Evolutionary conservation across 2,888 invertebrate species (phyloP).

Genomic region (Noctuana brunneofusca): DNA sequence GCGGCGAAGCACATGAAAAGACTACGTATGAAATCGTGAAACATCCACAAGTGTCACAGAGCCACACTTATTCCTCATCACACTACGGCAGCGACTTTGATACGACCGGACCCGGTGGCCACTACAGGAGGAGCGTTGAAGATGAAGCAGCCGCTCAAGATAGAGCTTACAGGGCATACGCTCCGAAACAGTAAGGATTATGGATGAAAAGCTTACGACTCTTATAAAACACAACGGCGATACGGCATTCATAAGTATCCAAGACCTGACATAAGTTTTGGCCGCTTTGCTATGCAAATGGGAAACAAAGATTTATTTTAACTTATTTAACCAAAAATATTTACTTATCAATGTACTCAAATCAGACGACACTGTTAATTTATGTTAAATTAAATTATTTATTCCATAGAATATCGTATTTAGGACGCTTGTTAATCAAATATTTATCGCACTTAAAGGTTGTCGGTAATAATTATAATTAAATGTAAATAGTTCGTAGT

Average conservation of each 20-base stretch:
- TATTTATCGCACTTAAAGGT: constrained; percentile 42
- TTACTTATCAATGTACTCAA: constrained; percentile 24
- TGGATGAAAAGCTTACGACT: constrained; percentile 62
- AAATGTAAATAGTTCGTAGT: constrained; percentile 41
- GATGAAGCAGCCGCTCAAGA: constrained; percentile 85
- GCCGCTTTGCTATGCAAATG: constrained; percentile 52
- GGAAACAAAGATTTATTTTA: constrained; percentile 49
- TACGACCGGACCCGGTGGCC: constrained; percentile 81
- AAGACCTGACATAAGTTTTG: constrained; percentile 47
- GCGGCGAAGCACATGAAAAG: constrained; percentile 87
- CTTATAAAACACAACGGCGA: constrained; percentile 64
- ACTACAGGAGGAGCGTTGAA: constrained; percentile 83
- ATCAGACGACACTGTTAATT: constrained; percentile 50
- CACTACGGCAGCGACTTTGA: constrained; percentile 86
- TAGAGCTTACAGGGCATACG: constrained; percentile 84
- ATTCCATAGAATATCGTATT: constrained; percentile 41
- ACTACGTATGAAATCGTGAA: constrained; percentile 94
- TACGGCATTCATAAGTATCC: constrained; percentile 49
- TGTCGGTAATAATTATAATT: constrained; percentile 33
- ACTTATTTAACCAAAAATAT: constrained; percentile 39
- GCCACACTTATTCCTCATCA: constrained; percentile 88
- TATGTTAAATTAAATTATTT: constrained; percentile 41
- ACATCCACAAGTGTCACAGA: constrained; percentile 91
- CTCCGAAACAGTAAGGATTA: constrained; percentile 58
- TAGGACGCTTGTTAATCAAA: constrained; percentile 42